Conservation (phyloP, 2,797 vertebrate species). For the Paedocypris micromegethes region DNA sequence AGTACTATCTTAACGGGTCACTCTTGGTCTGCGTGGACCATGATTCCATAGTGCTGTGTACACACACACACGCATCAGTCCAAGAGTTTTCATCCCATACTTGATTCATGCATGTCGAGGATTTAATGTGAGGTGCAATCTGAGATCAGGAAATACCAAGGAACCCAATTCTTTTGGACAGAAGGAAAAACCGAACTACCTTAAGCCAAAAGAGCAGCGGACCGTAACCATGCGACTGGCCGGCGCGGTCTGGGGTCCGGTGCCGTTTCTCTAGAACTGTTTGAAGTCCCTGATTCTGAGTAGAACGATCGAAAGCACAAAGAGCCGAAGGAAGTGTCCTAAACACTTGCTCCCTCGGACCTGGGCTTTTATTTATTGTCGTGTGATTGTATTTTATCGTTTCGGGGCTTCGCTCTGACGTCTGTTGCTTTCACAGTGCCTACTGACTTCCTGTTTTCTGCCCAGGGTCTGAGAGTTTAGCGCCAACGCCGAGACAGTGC, state of each 20-base stretch:
- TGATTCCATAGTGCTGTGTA: conserved; percentile 56
- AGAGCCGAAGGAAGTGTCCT: conserved; percentile 18
- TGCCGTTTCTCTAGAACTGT: background rate
- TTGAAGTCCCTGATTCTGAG: conserved; percentile 12
- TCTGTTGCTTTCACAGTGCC: conserved; percentile 46
- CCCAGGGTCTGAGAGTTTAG: conserved; percentile 11
- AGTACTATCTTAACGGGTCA: conserved; percentile 49
- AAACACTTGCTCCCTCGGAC: conserved; percentile 33
- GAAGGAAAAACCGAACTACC: conserved; percentile 52
- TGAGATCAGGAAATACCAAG: conserved; percentile 35
- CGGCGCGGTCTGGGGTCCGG: conserved; percentile 30
- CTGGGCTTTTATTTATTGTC: conserved; percentile 15
- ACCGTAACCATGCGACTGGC: too few species aligned
- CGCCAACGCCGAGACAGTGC: conserved; percentile 32
- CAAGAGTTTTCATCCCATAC: conserved; percentile 50
- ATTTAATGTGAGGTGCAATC: conserved; percentile 50
- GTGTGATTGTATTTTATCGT: background rate
- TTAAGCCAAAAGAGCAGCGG: conserved; percentile 51
- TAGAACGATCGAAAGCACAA: conserved; percentile 43
- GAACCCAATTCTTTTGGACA: conserved; percentile 20
- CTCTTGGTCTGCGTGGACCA: conserved; percentile 42
- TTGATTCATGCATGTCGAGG: conserved; percentile 45
- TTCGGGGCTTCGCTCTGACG: background rate
- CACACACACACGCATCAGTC: conserved; percentile 49
- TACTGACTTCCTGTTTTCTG: conserved; percentile 18